phyloP scores from a whole-genome alignment of 30 jellyfish, hydroid and myxozoan genomes.

The Pseudorhiza aurosa region DNA sequence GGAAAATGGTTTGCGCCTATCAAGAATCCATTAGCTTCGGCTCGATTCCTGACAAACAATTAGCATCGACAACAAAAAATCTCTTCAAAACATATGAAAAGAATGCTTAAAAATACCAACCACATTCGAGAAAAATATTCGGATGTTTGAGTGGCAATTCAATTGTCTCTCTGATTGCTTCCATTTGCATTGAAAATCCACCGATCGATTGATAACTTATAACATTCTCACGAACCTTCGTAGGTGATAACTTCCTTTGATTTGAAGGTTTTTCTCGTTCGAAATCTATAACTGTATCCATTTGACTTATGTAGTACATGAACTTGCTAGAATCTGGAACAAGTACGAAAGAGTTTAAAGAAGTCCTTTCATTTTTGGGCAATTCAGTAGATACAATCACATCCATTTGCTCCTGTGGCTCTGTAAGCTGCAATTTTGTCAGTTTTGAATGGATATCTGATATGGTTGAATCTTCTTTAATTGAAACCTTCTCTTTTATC shows the following conservation, averaged over 20 bases:
- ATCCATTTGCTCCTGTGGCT: neutral
- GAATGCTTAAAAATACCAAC: slow-evolving; percentile 17
- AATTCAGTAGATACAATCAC: neutral
- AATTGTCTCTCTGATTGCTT: slow-evolving; percentile 49
- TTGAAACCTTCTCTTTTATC: neutral
- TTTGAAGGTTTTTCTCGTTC: neutral
- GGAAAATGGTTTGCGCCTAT: too few species aligned
- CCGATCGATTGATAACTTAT: slow-evolving; percentile 52
- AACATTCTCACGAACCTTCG: neutral
- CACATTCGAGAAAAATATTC: slow-evolving; percentile 25
- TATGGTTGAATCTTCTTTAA: neutral
- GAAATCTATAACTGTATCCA: neutral
- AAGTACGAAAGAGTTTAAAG: neutral
- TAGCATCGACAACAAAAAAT: too few species aligned
- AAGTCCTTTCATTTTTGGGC: neutral
- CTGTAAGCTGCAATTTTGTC: neutral
- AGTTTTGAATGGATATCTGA: neutral
- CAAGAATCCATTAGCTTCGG: too few species aligned
- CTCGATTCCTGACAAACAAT: too few species aligned
- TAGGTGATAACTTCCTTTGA: neutral
- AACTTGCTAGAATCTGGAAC: neutral
- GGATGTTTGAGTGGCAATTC: slow-evolving; percentile 43
- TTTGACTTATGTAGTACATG: slow-evolving; percentile 7
- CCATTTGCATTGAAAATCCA: slow-evolving; percentile 35
- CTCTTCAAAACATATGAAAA: too few species aligned